Evolutionary conservation across 1,140 invertebrate species (phyloP), one percentile per base, ranked within the genome.

Genomic region (Linepithema humile): DNA sequence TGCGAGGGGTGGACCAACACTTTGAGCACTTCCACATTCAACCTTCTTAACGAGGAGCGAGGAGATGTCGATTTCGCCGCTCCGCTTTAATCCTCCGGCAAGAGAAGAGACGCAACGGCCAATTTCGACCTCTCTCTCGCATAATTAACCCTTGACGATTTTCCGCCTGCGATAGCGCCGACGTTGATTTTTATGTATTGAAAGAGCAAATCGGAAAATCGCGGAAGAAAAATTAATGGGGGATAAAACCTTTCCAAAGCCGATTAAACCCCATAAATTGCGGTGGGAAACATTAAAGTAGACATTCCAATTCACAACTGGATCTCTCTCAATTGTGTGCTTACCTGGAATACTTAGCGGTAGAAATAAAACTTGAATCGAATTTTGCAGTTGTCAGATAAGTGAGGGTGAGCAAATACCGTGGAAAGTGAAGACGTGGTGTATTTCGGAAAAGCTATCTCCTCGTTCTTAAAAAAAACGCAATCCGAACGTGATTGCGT

Each of bases 1-100:
- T n/a, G n/a, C n/a, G n/a, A n/a, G n/a, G n/a, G n/a, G n/a, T n/a
- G n/a, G n/a, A n/a, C n/a, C n/a, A n/a, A n/a, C n/a, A n/a, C n/a
- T n/a, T n/a, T n/a, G n/a, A n/a, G n/a, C n/a, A n/a, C n/a, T n/a
- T n/a, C n/a, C n/a, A n/a, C n/a, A n/a, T n/a, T n/a, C n/a, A n/a
- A n/a, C n/a, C n/a, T n/a, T n/a, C n/a, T 45, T 12, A 20, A 55
- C 32, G 40, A 32, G n/a, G 26, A 48, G 26, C 32, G 17, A 50
- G 17, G 17, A 38, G 12, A 45, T 15, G 43, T n/a, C n/a, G 6
- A 53, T 40, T 1, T 26, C 23, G 62, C 10, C 35, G 23, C 26
- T 78, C 26, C 35, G 23, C 64, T 69, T 78, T 78, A 67, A 38
- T 4, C 32, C 45, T 45, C 12, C 32, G 20, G 69, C 53, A 38